phyloP scores from a whole-genome alignment of 1,140 invertebrate species.

The Drosophila kikkawai region DNA sequence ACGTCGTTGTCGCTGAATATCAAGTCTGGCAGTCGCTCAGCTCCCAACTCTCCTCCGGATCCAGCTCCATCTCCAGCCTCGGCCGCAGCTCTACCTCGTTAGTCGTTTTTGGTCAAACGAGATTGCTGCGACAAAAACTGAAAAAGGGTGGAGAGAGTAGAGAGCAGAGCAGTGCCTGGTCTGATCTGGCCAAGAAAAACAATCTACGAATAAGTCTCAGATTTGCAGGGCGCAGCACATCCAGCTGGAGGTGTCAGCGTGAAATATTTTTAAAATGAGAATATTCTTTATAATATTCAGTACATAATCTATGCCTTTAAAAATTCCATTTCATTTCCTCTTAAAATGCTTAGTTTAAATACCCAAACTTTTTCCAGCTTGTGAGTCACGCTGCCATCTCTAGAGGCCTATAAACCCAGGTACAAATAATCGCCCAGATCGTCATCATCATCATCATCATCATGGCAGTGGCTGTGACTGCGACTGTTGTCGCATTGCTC shows the following conservation, averaged over 20 bases:
- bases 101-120: slow-evolving; percentile 81
- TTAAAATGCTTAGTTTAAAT: too few species aligned
- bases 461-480: slow-evolving; percentile 20
- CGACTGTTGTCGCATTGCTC: slow-evolving; percentile 65
- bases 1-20: slow-evolving; percentile 59
- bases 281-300: too few species aligned
- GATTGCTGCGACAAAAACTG: slow-evolving; percentile 72
- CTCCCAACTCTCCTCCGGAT: not conserved
- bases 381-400: slow-evolving; percentile 28
- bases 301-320: too few species aligned
- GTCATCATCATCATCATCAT: slow-evolving; percentile 41
- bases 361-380: too few species aligned
- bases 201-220: slow-evolving; percentile 54
- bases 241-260: slow-evolving; percentile 15
- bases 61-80: slow-evolving; percentile 11
- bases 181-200: slow-evolving; percentile 18
- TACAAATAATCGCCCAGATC: slow-evolving; percentile 76
- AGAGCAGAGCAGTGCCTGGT: slow-evolving; percentile 2
- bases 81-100: slow-evolving; percentile 65
- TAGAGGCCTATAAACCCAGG: slow-evolving; percentile 38
- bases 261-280: not conserved
- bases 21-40: slow-evolving; percentile 79
- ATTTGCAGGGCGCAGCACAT: slow-evolving; percentile 59
- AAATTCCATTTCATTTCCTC: too few species aligned
- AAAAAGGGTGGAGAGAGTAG: slow-evolving; percentile 42